phyloP scores from a whole-genome alignment of 2,113 vertebrate genomes.

The Sapajus apella region DNA sequence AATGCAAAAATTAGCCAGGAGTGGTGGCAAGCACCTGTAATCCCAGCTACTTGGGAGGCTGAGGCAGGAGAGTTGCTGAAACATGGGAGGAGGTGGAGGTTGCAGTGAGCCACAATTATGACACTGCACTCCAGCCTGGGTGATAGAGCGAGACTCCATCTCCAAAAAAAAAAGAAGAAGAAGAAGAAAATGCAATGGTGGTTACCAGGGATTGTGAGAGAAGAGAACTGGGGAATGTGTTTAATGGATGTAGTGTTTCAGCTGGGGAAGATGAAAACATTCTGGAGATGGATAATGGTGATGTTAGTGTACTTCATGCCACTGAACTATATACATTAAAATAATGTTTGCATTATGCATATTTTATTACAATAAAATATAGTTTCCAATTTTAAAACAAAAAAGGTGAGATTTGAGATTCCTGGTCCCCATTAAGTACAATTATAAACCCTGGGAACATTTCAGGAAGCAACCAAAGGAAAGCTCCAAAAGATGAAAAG shows the following conservation, averaged over 20 bases:
- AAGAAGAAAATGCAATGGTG: neutral
- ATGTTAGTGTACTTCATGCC: neutral
- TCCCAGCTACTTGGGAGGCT: too few species aligned
- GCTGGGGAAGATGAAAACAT: neutral
- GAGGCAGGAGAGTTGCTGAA: too few species aligned
- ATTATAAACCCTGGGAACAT: neutral
- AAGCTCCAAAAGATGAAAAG: neutral
- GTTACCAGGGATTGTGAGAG: neutral
- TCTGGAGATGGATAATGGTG: neutral
- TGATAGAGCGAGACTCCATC: too few species aligned
- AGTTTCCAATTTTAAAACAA: neutral
- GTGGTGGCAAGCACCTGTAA: too few species aligned
- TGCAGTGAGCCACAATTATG: too few species aligned
- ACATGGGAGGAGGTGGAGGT: too few species aligned
- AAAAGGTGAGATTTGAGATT: neutral
- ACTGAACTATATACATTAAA: neutral
- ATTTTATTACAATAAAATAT: neutral
- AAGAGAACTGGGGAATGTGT: neutral
- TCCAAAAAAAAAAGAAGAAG: too few species aligned
- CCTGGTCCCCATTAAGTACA: neutral
- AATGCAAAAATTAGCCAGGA: too few species aligned
- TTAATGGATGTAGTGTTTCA: neutral
- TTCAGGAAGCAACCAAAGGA: neutral
- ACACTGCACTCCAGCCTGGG: too few species aligned
- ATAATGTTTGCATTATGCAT: neutral